Conservation (phyloP, 2,113 vertebrate species). For the Silurus glanis region DNA sequence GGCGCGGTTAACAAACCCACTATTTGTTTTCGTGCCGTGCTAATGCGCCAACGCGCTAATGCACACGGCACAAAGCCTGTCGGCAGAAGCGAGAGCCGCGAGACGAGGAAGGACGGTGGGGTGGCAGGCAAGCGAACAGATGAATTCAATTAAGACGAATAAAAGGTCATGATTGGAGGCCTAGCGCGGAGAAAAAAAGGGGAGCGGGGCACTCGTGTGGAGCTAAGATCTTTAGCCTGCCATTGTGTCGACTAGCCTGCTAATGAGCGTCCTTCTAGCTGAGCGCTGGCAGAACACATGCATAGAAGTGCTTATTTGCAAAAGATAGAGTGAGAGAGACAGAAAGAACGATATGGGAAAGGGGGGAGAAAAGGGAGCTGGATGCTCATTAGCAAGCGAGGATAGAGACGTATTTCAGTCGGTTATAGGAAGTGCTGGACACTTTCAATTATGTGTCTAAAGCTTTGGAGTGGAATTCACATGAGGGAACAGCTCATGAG, state of each 20-base stretch:
- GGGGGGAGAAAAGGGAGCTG: slow-evolving; percentile 29
- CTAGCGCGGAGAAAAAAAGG: not conserved
- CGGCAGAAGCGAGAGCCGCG: not conserved
- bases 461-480: not conserved
- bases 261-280: slow-evolving; percentile 37
- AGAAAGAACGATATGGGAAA: not conserved
- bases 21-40: slow-evolving; percentile 37
- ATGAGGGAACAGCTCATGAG: not conserved
- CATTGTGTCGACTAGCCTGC: slow-evolving; percentile 45
- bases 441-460: not conserved
- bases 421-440: slow-evolving; percentile 22
- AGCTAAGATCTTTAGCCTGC: slow-evolving; percentile 30
- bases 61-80: slow-evolving; percentile 4
- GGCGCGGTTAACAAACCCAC: not conserved
- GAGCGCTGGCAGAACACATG: slow-evolving; percentile 10
- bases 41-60: slow-evolving; percentile 17
- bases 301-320: slow-evolving; percentile 34
- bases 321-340: not conserved
- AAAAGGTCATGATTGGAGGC: slow-evolving; percentile 49
- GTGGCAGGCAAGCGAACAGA: slow-evolving; percentile 40
- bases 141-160: slow-evolving; percentile 55
- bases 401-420: slow-evolving; percentile 2
- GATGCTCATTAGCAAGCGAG: slow-evolving; percentile 37
- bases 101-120: not conserved
- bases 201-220: not conserved